phyloP scores from a whole-genome alignment of 2,888 invertebrate genomes.

The Netelia fuscicornis region DNA sequence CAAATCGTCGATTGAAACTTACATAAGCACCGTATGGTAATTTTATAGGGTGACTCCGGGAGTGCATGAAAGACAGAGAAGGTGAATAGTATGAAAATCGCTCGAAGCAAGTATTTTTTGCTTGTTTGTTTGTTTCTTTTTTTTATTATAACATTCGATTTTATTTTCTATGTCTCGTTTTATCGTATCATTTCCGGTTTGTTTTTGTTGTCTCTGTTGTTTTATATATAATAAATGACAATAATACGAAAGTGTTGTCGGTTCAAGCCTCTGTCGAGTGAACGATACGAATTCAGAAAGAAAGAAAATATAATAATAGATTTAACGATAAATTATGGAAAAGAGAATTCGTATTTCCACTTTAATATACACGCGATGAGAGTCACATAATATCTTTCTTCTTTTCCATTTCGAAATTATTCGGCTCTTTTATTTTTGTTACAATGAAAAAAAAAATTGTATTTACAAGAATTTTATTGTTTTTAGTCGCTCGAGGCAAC shows the following conservation, averaged over 20 bases:
- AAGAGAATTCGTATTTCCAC: conserved; percentile 27
- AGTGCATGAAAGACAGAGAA: conserved; percentile 66
- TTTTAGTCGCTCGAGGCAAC: conserved; percentile 40
- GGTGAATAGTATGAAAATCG: conserved; percentile 59
- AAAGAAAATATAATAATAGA: conserved; percentile 3
- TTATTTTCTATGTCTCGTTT: conserved; percentile 58
- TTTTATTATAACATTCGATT: conserved; percentile 54
- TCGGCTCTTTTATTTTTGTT: conserved; percentile 10
- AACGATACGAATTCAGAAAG: conserved; percentile 25
- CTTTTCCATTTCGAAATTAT: conserved; percentile 22
- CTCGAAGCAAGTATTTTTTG: conserved; percentile 30
- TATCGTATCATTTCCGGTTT: conserved; percentile 28
- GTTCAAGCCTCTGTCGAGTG: conserved; percentile 35
- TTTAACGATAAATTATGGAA: conserved; percentile 47
- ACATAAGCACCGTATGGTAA: conserved; percentile 62
- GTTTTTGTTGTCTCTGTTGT: not conserved
- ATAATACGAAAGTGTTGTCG: conserved; percentile 36
- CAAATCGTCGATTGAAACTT: conserved; percentile 52
- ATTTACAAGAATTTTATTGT: conserved; percentile 42
- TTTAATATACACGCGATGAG: conserved; percentile 19
- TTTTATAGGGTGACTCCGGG: conserved; percentile 63
- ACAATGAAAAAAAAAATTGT: conserved; percentile 38
- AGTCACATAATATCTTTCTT: not conserved
- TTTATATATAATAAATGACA: conserved; percentile 45
- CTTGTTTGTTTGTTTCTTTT: too few relatives aligned